These are phyloP conservation scores for Nudaria mundana DNA, from an alignment of 2,888 invertebrate species.

Conservation along the genomic window DNA sequence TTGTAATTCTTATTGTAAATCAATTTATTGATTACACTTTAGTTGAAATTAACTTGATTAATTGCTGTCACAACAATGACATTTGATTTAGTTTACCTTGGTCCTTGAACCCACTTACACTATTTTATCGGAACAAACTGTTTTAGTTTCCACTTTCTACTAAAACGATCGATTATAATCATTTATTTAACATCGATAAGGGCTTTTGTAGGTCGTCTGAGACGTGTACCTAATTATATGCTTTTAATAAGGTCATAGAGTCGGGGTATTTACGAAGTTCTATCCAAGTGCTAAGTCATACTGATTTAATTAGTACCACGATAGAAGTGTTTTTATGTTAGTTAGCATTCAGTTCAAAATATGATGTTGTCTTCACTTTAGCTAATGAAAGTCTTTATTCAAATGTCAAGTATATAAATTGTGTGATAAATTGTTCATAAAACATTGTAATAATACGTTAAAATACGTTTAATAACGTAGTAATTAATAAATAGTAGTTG, in stretches of 20 bases:
- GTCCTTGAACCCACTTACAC: too few species aligned
- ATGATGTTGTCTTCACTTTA: neutral
- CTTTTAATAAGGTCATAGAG: conserved; percentile 1
- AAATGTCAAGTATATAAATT: neutral
- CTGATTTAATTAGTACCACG: neutral
- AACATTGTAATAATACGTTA: neutral
- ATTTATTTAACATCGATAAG: conserved; percentile 7
- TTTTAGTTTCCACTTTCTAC: neutral
- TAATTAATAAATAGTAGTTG: too few species aligned
- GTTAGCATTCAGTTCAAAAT: neutral
- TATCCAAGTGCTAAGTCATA: conserved; percentile 3
- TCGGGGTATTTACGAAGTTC: neutral
- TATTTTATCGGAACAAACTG: neutral
- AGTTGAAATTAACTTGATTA: too few species aligned
- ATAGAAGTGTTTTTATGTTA: neutral
- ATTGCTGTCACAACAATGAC: too few species aligned
- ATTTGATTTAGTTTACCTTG: too few species aligned
- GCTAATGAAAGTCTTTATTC: neutral
- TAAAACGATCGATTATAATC: conserved; percentile 7
- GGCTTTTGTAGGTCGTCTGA: conserved; percentile 5
- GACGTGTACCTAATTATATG: conserved; percentile 3
- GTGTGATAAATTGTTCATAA: neutral
- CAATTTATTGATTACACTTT: too few species aligned
- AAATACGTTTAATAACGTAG: too few species aligned
- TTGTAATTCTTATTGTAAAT: too few species aligned